phyloP scores from a whole-genome alignment of 2,888 invertebrate genomes.

The Aphidoletes aphidimyza region DNA sequence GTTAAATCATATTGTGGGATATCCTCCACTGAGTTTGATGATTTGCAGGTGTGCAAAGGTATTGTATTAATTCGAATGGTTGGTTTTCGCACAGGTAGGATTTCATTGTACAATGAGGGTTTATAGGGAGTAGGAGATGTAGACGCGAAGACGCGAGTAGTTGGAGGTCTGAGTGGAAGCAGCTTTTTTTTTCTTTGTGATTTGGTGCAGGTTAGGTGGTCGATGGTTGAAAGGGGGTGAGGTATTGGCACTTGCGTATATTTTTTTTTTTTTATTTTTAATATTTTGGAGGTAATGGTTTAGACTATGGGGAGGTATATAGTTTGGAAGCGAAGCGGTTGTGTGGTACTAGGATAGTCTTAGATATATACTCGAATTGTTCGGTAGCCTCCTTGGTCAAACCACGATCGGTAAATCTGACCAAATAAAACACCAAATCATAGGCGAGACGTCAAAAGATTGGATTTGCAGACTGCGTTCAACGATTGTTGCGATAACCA shows the following conservation, averaged over 20 bases:
- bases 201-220: too few species aligned
- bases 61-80: constrained; percentile 68
- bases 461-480: constrained; percentile 75
- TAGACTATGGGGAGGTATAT: too few species aligned
- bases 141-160: too few species aligned
- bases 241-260: too few species aligned
- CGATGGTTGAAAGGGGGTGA: too few species aligned
- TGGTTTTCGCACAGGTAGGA: constrained; percentile 68
- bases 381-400: constrained; percentile 79
- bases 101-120: constrained; percentile 67
- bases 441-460: constrained; percentile 83
- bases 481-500: constrained; percentile 77
- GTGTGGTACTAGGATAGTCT: constrained; percentile 75
- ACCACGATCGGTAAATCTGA: constrained; percentile 78
- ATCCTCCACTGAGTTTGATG: constrained; percentile 71
- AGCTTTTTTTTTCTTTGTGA: too few species aligned
- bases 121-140: too few species aligned
- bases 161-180: too few species aligned
- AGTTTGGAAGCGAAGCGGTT: too few species aligned
- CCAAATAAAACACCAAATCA: constrained; percentile 86
- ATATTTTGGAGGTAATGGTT: too few species aligned
- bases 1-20: constrained; percentile 70
- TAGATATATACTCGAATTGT: constrained; percentile 83
- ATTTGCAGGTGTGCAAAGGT: constrained; percentile 69
- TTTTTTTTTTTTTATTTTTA: too few species aligned